Evolutionary conservation across 2,888 invertebrate genomes (phyloP).

Genomic region (Agonum fuliginosum): DNA sequence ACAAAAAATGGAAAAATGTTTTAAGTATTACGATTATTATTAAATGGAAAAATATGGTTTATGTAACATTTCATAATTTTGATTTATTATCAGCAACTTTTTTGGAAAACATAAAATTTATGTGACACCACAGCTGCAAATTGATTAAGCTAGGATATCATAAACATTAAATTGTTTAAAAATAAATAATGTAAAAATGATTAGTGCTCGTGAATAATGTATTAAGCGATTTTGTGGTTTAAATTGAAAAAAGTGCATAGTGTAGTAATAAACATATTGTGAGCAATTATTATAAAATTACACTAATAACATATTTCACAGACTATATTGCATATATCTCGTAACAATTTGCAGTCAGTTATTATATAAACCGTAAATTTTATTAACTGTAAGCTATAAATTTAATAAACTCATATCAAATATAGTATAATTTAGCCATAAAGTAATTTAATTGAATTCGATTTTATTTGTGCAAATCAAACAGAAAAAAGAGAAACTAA

Average conservation of each 20-base stretch:
- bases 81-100: no score
- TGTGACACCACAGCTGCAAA: no score
- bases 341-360: conserved; percentile 15
- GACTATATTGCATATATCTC: conserved; percentile 24
- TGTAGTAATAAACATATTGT: conserved; percentile 6
- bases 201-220: background rate
- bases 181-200: background rate
- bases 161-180: no score
- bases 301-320: conserved; percentile 9
- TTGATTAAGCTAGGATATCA: no score
- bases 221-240: conserved; percentile 4
- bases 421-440: conserved; percentile 21
- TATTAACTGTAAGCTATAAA: conserved; percentile 15
- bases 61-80: no score
- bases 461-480: conserved; percentile 18
- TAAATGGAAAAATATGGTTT: no score
- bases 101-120: no score
- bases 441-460: conserved; percentile 11
- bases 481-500: conserved; percentile 39
- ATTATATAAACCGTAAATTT: conserved; percentile 11
- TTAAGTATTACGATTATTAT: no score
- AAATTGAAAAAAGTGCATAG: background rate
- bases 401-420: conserved; percentile 6
- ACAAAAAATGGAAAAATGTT: no score
- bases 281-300: conserved; percentile 12